Base-by-base conservation (phyloP, 2,888 invertebrate species). In the Papilio demoleus region DNA sequence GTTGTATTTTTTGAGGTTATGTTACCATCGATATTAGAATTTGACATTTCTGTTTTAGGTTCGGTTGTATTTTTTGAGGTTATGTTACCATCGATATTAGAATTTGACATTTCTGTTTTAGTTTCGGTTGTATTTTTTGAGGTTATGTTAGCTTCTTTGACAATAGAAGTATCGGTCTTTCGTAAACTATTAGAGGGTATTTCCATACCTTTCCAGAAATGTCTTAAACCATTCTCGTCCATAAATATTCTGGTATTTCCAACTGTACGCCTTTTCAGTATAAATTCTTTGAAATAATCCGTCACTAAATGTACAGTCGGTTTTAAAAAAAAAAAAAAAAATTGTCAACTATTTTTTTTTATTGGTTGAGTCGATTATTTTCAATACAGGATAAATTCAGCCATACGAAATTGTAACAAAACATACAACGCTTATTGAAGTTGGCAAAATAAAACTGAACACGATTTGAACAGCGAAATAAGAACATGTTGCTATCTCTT, bases 171-270 rank as follows among this genome's bases (percentile, higher is more conserved):
- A n/a, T 77, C 76, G 47, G 79, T 71, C 71, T 83, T 85, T 66
- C 84, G 78, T 8, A 81, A 73, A 70, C 72, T 77, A 31, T 65
- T 70, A 1, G 40, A 27, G 6, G 67, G 69, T 70, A 65, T 53
- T 19, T 79, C 75, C 27, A 86, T 75, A 1, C 81, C 79, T 61
- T 73, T 76, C 91, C 91, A 91, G 31, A 71, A 76, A 75, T 90
- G 90, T 70, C 87, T 77, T 1, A 88, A 80, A 0, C 90, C 88
- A 68, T 88, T 85, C 6, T 77, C 74, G 63, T 90, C 90, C 1
- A 89, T 64, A 65, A 84, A 86, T 12, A 88, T 38, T 68, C 79
- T 79, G 24, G 77, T 75, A 0, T 76, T 74, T 1, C 75, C 74
- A 60, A 75, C 59, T 1, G 59, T 65, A 11, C 74, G 72, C 22